A percentile compares a stretch with the other conserved stretches of the same genome.
Evolutionary conservation across 2,888 invertebrate genomes (phyloP).

Genomic region (Diaprepes abbreviatus): DNA sequence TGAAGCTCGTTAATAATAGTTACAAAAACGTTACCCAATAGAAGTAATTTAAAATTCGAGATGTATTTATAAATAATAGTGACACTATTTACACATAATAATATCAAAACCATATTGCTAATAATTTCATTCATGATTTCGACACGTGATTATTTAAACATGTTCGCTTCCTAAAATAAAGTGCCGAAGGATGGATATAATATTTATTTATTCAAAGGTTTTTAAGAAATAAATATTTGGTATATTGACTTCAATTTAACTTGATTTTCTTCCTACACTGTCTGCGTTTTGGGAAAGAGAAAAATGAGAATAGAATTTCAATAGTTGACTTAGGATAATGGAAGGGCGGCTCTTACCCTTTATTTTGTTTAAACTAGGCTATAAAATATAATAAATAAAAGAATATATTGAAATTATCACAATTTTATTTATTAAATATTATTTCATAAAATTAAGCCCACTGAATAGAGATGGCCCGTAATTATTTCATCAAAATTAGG

Average conservation of each 20-base stretch:
- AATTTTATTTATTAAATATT: too few relatives aligned
- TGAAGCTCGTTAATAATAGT: not conserved
- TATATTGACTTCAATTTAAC: conserved; percentile 31
- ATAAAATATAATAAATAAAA: too few relatives aligned
- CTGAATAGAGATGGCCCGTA: too few relatives aligned
- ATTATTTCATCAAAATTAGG: too few relatives aligned
- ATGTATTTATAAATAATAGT: conserved; percentile 15
- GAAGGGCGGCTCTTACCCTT: too few relatives aligned
- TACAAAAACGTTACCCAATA: not conserved
- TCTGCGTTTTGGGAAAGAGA: not conserved
- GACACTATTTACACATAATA: conserved; percentile 43
- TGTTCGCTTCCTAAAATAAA: conserved; percentile 35
- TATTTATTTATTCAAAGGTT: conserved; percentile 38
- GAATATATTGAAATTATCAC: too few relatives aligned
- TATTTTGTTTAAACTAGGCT: too few relatives aligned
- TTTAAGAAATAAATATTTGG: conserved; percentile 37
- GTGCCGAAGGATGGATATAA: conserved; percentile 29
- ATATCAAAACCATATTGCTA: conserved; percentile 46
- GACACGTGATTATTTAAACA: conserved; percentile 42
- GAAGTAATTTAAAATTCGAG: not conserved
- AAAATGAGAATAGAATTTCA: too few relatives aligned
- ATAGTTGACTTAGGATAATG: too few relatives aligned
- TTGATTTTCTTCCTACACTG: conserved; percentile 8
- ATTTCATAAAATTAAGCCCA: too few relatives aligned
- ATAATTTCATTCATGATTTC: conserved; percentile 45